phyloP scores from a whole-genome alignment of 2,888 invertebrate genomes.

The Drosophila suboccidentalis region DNA sequence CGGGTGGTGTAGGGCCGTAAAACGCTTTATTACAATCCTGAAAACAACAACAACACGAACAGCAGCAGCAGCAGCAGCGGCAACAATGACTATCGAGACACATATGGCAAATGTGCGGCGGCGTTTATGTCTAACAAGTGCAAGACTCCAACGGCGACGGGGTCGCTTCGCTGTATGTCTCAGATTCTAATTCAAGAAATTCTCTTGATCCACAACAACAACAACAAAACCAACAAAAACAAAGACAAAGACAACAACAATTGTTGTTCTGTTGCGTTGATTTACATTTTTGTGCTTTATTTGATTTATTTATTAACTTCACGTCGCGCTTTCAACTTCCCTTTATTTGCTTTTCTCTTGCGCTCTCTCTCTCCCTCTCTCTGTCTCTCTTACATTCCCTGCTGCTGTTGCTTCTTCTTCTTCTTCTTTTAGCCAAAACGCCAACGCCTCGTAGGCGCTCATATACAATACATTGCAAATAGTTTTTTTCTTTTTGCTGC shows the following conservation, averaged over 20 bases:
- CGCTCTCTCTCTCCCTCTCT: conserved; percentile 4
- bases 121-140: conserved; percentile 71
- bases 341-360: conserved; percentile 7
- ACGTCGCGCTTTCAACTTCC: conserved; percentile 19
- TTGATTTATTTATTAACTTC: conserved; percentile 73
- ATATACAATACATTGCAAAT: conserved; percentile 35
- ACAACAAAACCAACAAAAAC: not conserved
- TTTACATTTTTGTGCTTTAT: conserved; percentile 62
- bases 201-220: conserved; percentile 10
- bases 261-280: conserved; percentile 32
- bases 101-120: conserved; percentile 66
- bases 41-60: conserved; percentile 24
- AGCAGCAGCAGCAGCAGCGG: conserved; percentile 3
- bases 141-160: not conserved
- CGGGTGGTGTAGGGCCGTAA: conserved; percentile 55
- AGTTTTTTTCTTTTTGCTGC: conserved; percentile 48
- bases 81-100: conserved; percentile 12
- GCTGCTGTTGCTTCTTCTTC: conserved; percentile 27
- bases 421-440: conserved; percentile 60
- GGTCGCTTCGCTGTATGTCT: conserved; percentile 7
- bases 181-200: conserved; percentile 44
- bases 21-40: conserved; percentile 73
- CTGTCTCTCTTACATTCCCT: conserved; percentile 3
- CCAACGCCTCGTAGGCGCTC: conserved; percentile 71
- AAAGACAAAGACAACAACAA: not conserved